These are phyloP conservation scores for Laothoe populi DNA, from an alignment of 2,888 invertebrate genomes.

Conservation along the genomic window DNA sequence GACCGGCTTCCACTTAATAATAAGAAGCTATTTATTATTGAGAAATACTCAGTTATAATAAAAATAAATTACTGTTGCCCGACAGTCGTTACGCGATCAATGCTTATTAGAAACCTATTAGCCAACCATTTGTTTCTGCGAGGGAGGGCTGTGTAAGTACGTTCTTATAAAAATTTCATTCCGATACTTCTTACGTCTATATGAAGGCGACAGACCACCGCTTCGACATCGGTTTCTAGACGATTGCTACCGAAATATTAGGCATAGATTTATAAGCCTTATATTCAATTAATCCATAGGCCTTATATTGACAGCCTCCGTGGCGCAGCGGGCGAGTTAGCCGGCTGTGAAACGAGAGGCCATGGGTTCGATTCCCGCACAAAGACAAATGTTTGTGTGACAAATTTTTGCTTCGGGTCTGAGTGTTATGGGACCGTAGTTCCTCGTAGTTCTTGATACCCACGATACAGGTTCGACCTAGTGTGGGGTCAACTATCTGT, in stretches of 20 bases:
- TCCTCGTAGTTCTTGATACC: too few relatives aligned
- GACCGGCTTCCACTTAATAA: conserved; percentile 62
- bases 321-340: too few relatives aligned
- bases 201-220: conserved; percentile 29
- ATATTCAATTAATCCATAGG: conserved; percentile 52
- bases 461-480: too few relatives aligned
- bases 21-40: conserved; percentile 66
- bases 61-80: conserved; percentile 51
- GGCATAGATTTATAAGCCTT: conserved; percentile 45
- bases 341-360: too few relatives aligned
- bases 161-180: conserved; percentile 36
- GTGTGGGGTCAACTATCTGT: too few relatives aligned
- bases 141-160: conserved; percentile 33
- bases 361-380: too few relatives aligned
- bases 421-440: too few relatives aligned
- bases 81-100: conserved; percentile 51
- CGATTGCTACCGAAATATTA: conserved; percentile 38
- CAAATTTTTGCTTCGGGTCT: too few relatives aligned
- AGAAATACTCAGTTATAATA: conserved; percentile 53
- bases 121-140: conserved; percentile 49
- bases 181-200: conserved; percentile 29
- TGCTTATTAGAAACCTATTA: conserved; percentile 65
- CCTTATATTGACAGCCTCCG: too few relatives aligned
- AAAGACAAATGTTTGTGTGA: too few relatives aligned
- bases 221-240: conserved; percentile 34